Conservation (phyloP, 1,140 invertebrate genomes). For the Drosophila nebulosa region DNA sequence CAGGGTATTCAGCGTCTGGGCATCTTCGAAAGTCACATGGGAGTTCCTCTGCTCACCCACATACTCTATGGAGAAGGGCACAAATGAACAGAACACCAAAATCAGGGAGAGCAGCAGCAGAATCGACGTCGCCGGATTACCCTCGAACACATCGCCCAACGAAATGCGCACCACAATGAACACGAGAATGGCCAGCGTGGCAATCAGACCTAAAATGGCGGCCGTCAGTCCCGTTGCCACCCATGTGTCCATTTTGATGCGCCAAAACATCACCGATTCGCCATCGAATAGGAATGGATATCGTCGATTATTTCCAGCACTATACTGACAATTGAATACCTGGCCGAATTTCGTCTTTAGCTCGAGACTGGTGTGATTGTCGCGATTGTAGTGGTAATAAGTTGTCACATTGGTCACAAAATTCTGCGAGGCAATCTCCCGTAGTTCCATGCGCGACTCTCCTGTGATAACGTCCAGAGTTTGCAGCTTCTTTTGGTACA, state of each 20-base stretch:
- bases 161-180: slow-evolving; percentile 81
- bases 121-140: slow-evolving; percentile 82
- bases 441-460: slow-evolving; percentile 55
- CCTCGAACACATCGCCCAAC: slow-evolving; percentile 82
- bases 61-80: slow-evolving; percentile 83
- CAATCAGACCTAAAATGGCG: slow-evolving; percentile 81
- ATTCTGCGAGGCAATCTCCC: slow-evolving; percentile 72
- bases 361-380: slow-evolving; percentile 68
- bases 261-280: slow-evolving; percentile 79
- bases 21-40: slow-evolving; percentile 75
- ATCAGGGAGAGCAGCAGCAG: slow-evolving; percentile 81
- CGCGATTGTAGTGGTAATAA: slow-evolving; percentile 75
- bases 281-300: slow-evolving; percentile 77
- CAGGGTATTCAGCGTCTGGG: slow-evolving; percentile 65
- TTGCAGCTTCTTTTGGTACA: slow-evolving; percentile 68
- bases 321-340: slow-evolving; percentile 77
- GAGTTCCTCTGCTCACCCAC: slow-evolving; percentile 74
- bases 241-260: slow-evolving; percentile 81
- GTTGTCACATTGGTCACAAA: slow-evolving; percentile 74
- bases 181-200: slow-evolving; percentile 81
- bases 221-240: slow-evolving; percentile 82
- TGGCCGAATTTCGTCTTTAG: slow-evolving; percentile 75
- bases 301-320: slow-evolving; percentile 61
- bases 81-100: slow-evolving; percentile 82
- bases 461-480: slow-evolving; percentile 52